Evolutionary conservation across 2,888 invertebrate species (phyloP).

Genomic region (Orthonevra nobilis): DNA sequence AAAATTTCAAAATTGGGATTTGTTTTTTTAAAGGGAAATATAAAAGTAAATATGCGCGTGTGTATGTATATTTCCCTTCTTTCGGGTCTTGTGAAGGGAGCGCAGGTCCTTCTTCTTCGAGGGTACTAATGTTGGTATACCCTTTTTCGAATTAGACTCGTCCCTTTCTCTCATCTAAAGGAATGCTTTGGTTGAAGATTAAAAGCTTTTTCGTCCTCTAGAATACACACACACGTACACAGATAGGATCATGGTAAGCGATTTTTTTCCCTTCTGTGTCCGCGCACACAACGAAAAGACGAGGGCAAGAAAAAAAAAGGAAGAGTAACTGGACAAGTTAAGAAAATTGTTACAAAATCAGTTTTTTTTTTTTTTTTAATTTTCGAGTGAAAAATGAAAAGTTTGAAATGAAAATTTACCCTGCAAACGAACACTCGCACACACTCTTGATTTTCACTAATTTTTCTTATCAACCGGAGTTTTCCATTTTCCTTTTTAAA

Average conservation of each 20-base stretch:
- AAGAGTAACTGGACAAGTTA: slow-evolving; percentile 48
- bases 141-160: slow-evolving; percentile 25
- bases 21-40: too few species aligned
- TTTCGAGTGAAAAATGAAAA: slow-evolving; percentile 14
- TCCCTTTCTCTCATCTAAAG: slow-evolving; percentile 2
- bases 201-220: slow-evolving; percentile 28
- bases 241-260: slow-evolving; percentile 25
- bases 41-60: too few species aligned
- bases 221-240: slow-evolving; percentile 17
- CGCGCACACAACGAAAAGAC: slow-evolving; percentile 53
- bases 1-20: too few species aligned
- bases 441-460: slow-evolving; percentile 38
- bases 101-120: slow-evolving; percentile 60
- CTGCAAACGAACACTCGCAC: slow-evolving; percentile 48
- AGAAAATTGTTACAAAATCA: slow-evolving; percentile 68
- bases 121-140: slow-evolving; percentile 60
- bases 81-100: slow-evolving; percentile 15
- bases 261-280: slow-evolving; percentile 34
- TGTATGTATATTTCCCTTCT: slow-evolving; percentile 3
- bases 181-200: background rate
- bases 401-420: slow-evolving; percentile 45
- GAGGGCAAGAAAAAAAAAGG: too few species aligned
- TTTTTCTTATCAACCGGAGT: slow-evolving; percentile 71
- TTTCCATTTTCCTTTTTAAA: slow-evolving; percentile 64
- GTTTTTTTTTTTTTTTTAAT: slow-evolving; percentile 43